Conservation (phyloP, 2,888 invertebrate genomes). For the Gymnoscelis rufifasciata region DNA sequence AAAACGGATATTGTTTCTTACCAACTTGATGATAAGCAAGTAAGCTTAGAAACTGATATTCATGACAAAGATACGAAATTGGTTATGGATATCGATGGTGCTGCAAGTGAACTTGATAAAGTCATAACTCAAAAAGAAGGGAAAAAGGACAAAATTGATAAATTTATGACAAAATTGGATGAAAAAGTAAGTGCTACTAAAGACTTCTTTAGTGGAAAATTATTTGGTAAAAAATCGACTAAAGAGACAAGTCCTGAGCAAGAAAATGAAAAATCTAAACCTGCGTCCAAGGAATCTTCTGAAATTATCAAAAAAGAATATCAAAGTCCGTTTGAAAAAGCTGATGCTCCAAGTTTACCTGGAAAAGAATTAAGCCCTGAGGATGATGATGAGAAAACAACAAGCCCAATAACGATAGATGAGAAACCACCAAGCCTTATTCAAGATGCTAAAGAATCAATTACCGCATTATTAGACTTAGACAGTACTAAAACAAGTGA, state of each 20-base stretch:
- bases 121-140: slow-evolving; percentile 29
- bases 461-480: not conserved
- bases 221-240: slow-evolving; percentile 27
- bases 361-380: slow-evolving; percentile 14
- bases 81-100: slow-evolving; percentile 37
- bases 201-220: slow-evolving; percentile 40
- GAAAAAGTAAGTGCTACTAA: slow-evolving; percentile 45
- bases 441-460: slow-evolving; percentile 9
- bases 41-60: slow-evolving; percentile 56
- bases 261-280: slow-evolving; percentile 10
- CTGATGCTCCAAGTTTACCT: not conserved
- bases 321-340: not conserved
- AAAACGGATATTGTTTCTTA: slow-evolving; percentile 42
- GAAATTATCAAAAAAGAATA: not conserved
- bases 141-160: slow-evolving; percentile 33
- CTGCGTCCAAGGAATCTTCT: no score
- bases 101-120: slow-evolving; percentile 36
- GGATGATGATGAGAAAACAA: slow-evolving; percentile 19
- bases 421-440: slow-evolving; percentile 15
- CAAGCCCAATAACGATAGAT: slow-evolving; percentile 17
- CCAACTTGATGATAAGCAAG: slow-evolving; percentile 66
- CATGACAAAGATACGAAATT: slow-evolving; percentile 17
- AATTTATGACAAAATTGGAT: slow-evolving; percentile 44
- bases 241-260: slow-evolving; percentile 14
- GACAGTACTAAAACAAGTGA: not conserved